Evolutionary conservation across 1,140 invertebrate species (phyloP).

Genomic region (Oreohelix idahoensis): DNA sequence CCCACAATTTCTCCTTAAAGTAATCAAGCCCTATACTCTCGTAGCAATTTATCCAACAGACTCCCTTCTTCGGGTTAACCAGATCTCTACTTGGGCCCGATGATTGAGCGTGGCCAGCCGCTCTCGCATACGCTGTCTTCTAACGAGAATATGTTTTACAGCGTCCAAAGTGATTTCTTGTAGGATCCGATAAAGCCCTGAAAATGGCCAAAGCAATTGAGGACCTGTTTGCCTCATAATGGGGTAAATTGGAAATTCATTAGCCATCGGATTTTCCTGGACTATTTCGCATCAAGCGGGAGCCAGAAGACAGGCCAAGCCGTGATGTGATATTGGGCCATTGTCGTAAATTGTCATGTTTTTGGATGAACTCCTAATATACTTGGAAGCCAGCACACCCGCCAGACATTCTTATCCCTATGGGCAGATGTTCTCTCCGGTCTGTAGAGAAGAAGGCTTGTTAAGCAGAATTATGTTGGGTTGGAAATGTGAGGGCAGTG

Average conservation of each 20-base stretch:
- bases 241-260: slow-evolving; percentile 33
- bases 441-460: background rate
- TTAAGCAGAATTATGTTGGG: background rate
- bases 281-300: slow-evolving; percentile 14
- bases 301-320: background rate
- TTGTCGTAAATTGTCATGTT: slow-evolving; percentile 19
- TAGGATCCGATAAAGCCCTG: background rate
- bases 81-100: slow-evolving; percentile 4
- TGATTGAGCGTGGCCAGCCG: background rate
- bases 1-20: background rate
- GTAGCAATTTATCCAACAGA: background rate
- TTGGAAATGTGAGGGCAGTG: background rate
- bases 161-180: slow-evolving; percentile 25
- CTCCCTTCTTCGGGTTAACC: slow-evolving; percentile 1
- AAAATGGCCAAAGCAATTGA: slow-evolving; percentile 6
- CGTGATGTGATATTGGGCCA: slow-evolving; percentile 1
- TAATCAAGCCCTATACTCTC: slow-evolving; percentile 9
- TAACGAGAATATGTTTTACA: slow-evolving; percentile 29
- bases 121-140: background rate
- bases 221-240: slow-evolving; percentile 32
- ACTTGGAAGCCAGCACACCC: background rate
- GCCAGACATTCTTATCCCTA: slow-evolving; percentile 4
- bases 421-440: background rate
- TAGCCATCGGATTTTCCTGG: background rate
- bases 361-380: slow-evolving; percentile 6